Percentiles rank a stretch among this genome's conserved stretches.
Evolutionary conservation across 1,140 invertebrate species (phyloP).

Genomic region (Centruroides sculpturatus): DNA sequence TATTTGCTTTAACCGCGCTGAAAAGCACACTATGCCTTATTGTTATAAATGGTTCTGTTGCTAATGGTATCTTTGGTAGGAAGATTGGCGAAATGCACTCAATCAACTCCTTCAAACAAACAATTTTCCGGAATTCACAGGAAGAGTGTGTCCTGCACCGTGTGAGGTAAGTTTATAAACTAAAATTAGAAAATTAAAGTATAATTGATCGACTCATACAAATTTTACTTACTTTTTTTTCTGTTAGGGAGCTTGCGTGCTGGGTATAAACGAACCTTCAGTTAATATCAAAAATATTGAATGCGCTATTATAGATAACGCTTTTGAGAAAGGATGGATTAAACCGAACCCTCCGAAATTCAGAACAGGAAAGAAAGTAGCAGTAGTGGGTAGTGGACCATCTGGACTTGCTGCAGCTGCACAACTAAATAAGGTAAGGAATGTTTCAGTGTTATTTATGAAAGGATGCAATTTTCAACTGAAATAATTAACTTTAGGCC

Average conservation of each 20-base stretch:
- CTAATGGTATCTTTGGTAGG: constrained; percentile 25
- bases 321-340: constrained; percentile 95
- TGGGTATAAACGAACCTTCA: constrained; percentile 87
- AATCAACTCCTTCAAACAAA: constrained; percentile 92
- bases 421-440: constrained; percentile 77
- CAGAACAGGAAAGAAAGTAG: constrained; percentile 72
- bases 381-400: constrained; percentile 90
- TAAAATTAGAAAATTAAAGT: too few species aligned
- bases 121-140: constrained; percentile 99
- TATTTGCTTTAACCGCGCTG: too few species aligned
- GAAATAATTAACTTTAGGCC: constrained; percentile 34
- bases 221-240: not conserved
- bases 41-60: too few species aligned
- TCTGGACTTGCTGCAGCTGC: constrained; percentile 91
- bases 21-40: too few species aligned
- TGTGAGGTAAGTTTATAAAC: constrained; percentile 50
- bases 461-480: not conserved
- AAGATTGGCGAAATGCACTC: constrained; percentile 93
- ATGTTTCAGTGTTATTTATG: not conserved
- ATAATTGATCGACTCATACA: not conserved
- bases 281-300: constrained; percentile 99
- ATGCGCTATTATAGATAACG: constrained; percentile 96
- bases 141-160: constrained; percentile 93
- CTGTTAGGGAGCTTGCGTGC: constrained; percentile 70
- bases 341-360: constrained; percentile 51